Evolutionary conservation across 2,113 vertebrate genomes (phyloP).

Genomic region (Brachirus orientalis): DNA sequence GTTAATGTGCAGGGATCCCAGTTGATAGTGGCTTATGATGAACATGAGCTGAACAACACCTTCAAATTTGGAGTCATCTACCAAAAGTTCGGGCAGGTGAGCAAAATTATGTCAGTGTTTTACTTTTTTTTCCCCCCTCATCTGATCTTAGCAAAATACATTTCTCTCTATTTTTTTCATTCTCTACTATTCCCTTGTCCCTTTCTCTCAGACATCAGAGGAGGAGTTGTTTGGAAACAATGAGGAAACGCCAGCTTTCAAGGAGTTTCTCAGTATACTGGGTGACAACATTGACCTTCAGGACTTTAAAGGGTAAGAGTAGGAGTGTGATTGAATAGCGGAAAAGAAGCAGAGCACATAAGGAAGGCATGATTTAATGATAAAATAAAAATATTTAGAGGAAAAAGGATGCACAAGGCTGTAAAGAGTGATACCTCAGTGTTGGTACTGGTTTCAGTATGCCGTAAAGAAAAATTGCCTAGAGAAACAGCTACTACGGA

Average conservation of each 20-base stretch:
- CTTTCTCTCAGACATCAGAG: conserved; percentile 86
- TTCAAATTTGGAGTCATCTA: conserved; percentile 98
- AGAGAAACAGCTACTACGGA: conserved; percentile 32
- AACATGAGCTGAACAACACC: conserved; percentile 96
- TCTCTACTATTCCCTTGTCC: background rate
- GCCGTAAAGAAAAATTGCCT: conserved; percentile 32
- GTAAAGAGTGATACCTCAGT: too few relatives aligned
- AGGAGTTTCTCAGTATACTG: conserved; percentile 89
- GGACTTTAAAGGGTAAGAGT: conserved; percentile 92
- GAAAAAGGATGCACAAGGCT: background rate
- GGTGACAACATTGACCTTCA: conserved; percentile 92
- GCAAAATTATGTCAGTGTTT: conserved; percentile 23
- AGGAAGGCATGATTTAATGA: too few relatives aligned
- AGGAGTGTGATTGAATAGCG: background rate
- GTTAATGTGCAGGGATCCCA: conserved; percentile 87
- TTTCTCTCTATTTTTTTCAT: background rate
- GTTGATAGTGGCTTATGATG: conserved; percentile 94
- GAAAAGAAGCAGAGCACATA: background rate
- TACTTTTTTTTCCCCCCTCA: background rate
- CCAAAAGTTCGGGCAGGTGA: conserved; percentile 95
- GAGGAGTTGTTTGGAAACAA: conserved; percentile 93
- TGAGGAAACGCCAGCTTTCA: conserved; percentile 90
- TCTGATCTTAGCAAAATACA: background rate
- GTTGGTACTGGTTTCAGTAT: background rate
- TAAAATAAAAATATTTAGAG: too few relatives aligned